Percentiles rank a stretch among this genome's conserved stretches.
phyloP scores from a whole-genome alignment of 1,140 invertebrate species.

The Aphelinus certus region DNA sequence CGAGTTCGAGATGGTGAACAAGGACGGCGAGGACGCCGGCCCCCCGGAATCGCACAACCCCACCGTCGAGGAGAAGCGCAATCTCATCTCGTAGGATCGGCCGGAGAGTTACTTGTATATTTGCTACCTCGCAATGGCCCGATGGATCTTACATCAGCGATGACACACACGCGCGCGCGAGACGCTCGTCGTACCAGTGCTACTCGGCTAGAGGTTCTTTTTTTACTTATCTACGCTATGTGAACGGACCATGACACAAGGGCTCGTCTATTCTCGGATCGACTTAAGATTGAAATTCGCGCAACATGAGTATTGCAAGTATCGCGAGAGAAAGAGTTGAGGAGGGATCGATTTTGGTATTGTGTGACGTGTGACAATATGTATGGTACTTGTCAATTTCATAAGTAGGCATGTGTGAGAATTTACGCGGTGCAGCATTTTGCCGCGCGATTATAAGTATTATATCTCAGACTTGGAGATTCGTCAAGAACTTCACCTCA shows the following conservation, averaged over 20 bases:
- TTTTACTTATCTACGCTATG: background rate
- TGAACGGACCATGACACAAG: constrained; percentile 13
- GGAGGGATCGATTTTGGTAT: too few relatives aligned
- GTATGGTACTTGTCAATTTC: constrained; percentile 16
- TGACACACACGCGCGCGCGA: background rate
- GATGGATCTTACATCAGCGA: background rate
- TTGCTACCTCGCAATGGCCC: constrained; percentile 17
- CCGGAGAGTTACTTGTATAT: background rate
- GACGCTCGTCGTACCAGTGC: background rate
- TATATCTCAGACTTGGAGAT: constrained; percentile 8
- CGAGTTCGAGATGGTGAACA: constrained; percentile 2
- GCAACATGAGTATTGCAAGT: background rate
- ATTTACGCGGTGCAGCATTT: background rate
- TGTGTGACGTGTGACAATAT: constrained; percentile 11
- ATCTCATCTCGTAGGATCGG: constrained; percentile 13
- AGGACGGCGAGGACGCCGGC: background rate
- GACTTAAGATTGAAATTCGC: background rate
- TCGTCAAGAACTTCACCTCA: constrained; percentile 18
- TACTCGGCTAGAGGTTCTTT: constrained; percentile 5
- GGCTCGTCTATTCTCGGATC: background rate
- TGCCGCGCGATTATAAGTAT: constrained; percentile 9
- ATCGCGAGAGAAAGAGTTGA: too few relatives aligned
- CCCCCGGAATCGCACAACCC: background rate
- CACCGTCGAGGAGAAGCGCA: constrained; percentile 20
- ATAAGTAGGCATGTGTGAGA: background rate